A percentile compares a stretch with the other conserved stretches of the same genome.
phyloP scores from a whole-genome alignment of 1,140 invertebrate genomes.

The Temnothorax curvispinosus region DNA sequence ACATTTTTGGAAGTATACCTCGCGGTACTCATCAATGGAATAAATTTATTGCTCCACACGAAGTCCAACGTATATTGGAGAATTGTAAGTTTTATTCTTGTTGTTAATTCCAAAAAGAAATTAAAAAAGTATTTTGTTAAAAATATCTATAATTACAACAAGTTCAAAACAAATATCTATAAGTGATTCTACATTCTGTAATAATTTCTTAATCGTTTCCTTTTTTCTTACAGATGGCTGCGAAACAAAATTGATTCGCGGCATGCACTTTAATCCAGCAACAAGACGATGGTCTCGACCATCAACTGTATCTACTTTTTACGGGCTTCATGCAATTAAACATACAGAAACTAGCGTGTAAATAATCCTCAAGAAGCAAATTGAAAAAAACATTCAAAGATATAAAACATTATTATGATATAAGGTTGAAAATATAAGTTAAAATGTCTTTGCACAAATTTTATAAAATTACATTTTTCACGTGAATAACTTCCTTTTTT shows the following conservation, averaged over 20 bases:
- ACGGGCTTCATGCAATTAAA: constrained; percentile 91
- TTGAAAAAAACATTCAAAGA: neutral
- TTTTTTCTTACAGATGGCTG: neutral
- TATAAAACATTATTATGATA: neutral
- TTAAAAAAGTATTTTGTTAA: neutral
- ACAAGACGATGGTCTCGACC: constrained; percentile 91
- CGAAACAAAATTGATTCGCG: neutral
- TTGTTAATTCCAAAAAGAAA: neutral
- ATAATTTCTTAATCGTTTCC: neutral
- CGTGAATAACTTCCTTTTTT: neutral
- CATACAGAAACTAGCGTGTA: neutral
- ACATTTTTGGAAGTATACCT: constrained; percentile 90
- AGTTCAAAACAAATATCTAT: neutral
- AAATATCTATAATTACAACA: neutral
- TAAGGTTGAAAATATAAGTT: neutral
- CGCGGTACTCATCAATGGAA: constrained; percentile 96
- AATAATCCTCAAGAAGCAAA: neutral
- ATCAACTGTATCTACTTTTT: constrained; percentile 88
- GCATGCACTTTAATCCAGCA: constrained; percentile 87
- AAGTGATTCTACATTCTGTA: neutral
- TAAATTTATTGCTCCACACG: constrained; percentile 93
- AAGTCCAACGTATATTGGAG: constrained; percentile 90
- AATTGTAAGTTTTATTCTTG: constrained; percentile 87
- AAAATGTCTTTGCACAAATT: neutral
- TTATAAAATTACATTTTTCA: neutral